A percentile compares a stretch with the other conserved stretches of the same genome.
Evolutionary conservation across 2,797 vertebrate species (phyloP).

Genomic region (Syncerus caffer): DNA sequence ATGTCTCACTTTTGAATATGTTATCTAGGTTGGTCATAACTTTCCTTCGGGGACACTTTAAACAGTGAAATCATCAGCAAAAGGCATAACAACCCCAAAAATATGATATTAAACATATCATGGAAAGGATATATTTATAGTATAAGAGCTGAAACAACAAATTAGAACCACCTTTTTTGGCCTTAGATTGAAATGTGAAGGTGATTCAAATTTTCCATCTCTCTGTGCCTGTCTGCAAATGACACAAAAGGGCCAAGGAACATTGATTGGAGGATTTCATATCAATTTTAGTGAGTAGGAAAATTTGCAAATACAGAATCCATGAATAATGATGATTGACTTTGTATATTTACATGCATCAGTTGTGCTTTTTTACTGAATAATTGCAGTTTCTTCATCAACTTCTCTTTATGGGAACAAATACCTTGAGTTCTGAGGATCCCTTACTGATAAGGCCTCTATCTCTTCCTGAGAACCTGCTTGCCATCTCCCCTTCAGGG

Average conservation of each 20-base stretch:
- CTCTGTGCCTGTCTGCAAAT: neutral
- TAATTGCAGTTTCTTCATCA: neutral
- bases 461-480: neutral
- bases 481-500: neutral
- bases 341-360: neutral
- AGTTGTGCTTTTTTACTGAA: neutral
- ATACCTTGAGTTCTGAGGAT: neutral
- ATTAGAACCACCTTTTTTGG: neutral
- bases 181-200: neutral
- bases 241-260: neutral
- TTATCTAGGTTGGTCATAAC: no score
- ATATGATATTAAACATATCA: neutral
- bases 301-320: neutral
- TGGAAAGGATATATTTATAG: neutral
- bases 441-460: neutral
- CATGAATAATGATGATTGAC: neutral
- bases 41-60: neutral
- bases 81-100: neutral
- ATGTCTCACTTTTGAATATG: no score
- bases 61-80: neutral
- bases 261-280: neutral
- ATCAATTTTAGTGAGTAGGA: neutral
- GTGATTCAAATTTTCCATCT: neutral
- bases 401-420: neutral
- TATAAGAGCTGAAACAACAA: neutral